These are phyloP conservation scores for Drosophila tristis DNA, from an alignment of 1,140 invertebrate genomes.

Conservation along the genomic window DNA sequence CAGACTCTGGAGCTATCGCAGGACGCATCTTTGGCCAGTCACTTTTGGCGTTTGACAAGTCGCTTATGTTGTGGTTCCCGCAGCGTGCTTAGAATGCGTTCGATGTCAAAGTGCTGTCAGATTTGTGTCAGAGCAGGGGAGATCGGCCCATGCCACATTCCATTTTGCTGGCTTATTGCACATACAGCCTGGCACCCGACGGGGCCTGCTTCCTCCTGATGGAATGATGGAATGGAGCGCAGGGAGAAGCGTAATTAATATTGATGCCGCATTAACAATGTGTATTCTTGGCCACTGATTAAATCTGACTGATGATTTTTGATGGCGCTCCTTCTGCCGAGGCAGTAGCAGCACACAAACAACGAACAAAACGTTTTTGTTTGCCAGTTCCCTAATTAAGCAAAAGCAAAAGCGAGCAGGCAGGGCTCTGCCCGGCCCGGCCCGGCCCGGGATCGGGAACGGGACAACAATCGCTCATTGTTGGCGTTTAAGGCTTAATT, in stretches of 20 bases:
- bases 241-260: constrained; percentile 66
- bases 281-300: constrained; percentile 63
- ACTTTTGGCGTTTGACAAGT: constrained; percentile 77
- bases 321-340: constrained; percentile 16
- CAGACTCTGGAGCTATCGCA: constrained; percentile 55
- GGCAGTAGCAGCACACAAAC: background rate
- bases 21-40: constrained; percentile 71
- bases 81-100: constrained; percentile 76
- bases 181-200: constrained; percentile 32
- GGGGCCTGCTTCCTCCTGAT: no score
- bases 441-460: no score
- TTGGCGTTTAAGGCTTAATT: constrained; percentile 67
- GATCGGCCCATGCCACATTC: constrained; percentile 25
- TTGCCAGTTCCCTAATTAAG: constrained; percentile 64
- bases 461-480: constrained; percentile 66
- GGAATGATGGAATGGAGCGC: background rate
- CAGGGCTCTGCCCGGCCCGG: no score
- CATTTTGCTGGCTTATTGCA: constrained; percentile 42
- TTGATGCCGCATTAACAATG: constrained; percentile 78
- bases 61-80: constrained; percentile 69
- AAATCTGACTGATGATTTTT: constrained; percentile 71
- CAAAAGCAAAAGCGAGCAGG: constrained; percentile 26
- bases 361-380: constrained; percentile 57
- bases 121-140: constrained; percentile 63
- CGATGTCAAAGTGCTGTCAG: constrained; percentile 77